Evolutionary conservation across 2,888 invertebrate species (phyloP), one percentile per base, ranked within the genome.

Genomic region (Torymus texanus): DNA sequence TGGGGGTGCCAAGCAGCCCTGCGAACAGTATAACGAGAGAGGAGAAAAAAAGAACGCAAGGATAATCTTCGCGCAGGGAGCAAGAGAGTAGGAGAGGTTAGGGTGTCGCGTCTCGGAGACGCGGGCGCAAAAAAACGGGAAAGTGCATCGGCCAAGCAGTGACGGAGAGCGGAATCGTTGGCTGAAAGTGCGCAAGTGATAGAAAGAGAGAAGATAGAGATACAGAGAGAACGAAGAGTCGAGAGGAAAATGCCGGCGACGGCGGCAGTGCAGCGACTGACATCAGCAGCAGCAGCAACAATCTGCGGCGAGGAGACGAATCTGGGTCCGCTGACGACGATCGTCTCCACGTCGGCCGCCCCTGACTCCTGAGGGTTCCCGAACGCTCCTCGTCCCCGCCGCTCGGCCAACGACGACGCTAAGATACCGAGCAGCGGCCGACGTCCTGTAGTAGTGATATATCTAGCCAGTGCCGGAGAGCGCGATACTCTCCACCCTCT

Each of bases 111-210:
- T 21, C 10, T 24, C 5, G 13, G 21, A 21, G 16, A 58, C 41
- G 59, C 63, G 62, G 77, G 74, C 73, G 77, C 63, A 80, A 72
- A 82, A 76, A 79, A 75, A 75, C 67, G 74, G 41, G 78, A 61
- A 71, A 55, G 78, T 11, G 72, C 51, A 68, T 71, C 78, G 2
- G 1, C n/a, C 4, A 13, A 24, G 41, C 24, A 55, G 13, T 13
- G 71, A 50, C 50, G 11, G 2, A 62, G 0, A 50, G n/a, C 24
- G 29, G 14, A 50, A 51, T 50, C 56, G 16, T 14, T 13, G 13
- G 14, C 13, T 11, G 10, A 55, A 11, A 16, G 41, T 11, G 56
- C 29, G 41, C 50, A 8, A 12, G 59, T 18, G 16, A 2, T 29
- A 1, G 21, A 74, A 50, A 10, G 16, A 53, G 14, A 72, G 16